Evolutionary conservation across 2,113 vertebrate species (phyloP).

Genomic region (Empidonax traillii): DNA sequence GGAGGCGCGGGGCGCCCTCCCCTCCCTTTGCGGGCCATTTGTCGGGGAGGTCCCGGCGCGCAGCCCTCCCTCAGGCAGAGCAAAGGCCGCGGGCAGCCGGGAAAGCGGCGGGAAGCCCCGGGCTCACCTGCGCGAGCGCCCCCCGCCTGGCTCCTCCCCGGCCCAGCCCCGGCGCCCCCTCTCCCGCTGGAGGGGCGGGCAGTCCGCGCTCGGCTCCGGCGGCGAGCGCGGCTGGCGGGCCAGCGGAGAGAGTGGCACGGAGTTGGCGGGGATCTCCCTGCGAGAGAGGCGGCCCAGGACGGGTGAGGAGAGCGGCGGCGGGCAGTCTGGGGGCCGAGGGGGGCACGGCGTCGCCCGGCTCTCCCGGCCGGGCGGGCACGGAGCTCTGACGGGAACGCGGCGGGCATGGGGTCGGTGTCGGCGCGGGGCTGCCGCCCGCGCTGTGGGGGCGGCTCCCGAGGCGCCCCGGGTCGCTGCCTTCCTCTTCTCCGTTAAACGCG

Average conservation of each 20-base stretch:
- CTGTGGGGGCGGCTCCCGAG: not conserved
- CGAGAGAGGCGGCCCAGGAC: not conserved
- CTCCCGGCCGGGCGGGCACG: not conserved
- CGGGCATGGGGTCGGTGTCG: not conserved
- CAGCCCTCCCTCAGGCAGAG: not conserved
- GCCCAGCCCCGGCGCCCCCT: not conserved
- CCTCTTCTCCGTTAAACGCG: not conserved
- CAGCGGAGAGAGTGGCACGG: not conserved
- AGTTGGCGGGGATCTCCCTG: not conserved
- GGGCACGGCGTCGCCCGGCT: not conserved
- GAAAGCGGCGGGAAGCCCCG: not conserved
- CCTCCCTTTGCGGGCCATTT: fast-evolving
- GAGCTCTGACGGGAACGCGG: not conserved
- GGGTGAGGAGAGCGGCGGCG: not conserved
- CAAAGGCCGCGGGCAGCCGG: not conserved
- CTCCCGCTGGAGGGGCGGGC: slow-evolving; percentile 21
- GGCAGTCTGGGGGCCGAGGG: not conserved
- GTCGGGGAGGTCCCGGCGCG: too few species aligned
- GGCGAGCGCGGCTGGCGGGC: not conserved
- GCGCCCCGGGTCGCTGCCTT: not conserved
- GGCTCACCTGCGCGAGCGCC: slow-evolving; percentile 7
- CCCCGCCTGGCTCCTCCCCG: not conserved
- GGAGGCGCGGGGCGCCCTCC: not conserved
- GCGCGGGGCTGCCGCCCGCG: not conserved
- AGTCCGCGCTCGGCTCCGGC: not conserved